These are phyloP conservation scores for Isurus oxyrinchus DNA, from an alignment of 2,113 vertebrate genomes.

Conservation along the genomic window DNA sequence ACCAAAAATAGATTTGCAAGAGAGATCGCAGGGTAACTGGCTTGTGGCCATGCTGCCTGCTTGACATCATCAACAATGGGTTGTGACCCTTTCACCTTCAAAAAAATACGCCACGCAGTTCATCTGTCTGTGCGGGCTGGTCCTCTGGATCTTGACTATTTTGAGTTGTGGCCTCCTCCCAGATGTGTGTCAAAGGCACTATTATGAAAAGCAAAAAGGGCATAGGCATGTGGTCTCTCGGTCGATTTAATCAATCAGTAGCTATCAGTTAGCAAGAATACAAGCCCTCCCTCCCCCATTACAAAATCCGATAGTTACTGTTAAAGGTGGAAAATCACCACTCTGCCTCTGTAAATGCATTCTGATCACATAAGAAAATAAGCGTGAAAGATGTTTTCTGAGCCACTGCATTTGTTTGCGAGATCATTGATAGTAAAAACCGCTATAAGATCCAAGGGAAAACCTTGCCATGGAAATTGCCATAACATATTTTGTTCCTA, in stretches of 20 bases:
- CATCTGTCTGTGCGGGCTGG: background rate
- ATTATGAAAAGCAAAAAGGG: background rate
- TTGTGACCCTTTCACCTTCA: background rate
- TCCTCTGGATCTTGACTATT: too few species aligned
- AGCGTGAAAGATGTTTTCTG: background rate
- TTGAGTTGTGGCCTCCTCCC: background rate
- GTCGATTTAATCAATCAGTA: background rate
- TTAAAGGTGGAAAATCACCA: background rate
- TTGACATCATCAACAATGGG: background rate
- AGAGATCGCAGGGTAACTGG: background rate
- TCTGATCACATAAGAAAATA: background rate
- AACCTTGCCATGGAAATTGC: too few species aligned
- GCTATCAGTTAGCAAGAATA: background rate
- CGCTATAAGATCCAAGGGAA: background rate
- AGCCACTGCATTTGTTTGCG: background rate
- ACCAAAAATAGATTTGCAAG: background rate
- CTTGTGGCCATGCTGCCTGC: background rate
- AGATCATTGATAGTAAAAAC: background rate
- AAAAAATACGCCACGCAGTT: background rate
- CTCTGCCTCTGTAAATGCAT: background rate
- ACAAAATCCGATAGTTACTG: background rate
- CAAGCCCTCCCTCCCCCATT: background rate
- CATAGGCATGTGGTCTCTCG: background rate
- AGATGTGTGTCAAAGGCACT: background rate
- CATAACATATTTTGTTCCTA: background rate